A percentile compares a stretch with the other conserved stretches of the same genome.
phyloP scores from a whole-genome alignment of 2,113 vertebrate species.

The Eubucco bourcierii region DNA sequence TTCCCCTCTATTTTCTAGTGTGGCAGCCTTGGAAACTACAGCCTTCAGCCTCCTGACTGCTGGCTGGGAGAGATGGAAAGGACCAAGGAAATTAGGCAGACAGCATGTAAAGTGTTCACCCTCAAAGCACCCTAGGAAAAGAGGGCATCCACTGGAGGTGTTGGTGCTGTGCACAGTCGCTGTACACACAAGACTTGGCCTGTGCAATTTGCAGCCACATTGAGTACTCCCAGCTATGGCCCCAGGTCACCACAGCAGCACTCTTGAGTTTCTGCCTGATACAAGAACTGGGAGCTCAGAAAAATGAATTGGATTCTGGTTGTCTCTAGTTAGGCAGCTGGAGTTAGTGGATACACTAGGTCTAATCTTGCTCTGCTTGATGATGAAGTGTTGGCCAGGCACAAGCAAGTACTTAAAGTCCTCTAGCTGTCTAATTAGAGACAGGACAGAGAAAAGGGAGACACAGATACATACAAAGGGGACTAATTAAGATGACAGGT shows the following conservation, averaged over 20 bases:
- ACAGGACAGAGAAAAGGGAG: neutral
- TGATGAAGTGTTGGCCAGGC: neutral
- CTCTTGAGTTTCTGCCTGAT: neutral
- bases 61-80: neutral
- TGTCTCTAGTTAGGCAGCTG: neutral
- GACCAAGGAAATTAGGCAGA: neutral
- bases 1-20: neutral
- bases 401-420: neutral
- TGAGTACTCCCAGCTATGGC: neutral
- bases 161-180: neutral
- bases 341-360: neutral
- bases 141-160: neutral
- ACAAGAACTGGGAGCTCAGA: neutral
- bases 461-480: neutral
- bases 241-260: accelerated
- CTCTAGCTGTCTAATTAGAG: neutral
- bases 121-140: neutral
- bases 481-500: neutral
- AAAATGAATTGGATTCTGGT: neutral
- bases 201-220: neutral
- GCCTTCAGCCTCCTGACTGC: neutral
- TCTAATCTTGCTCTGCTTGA: neutral
- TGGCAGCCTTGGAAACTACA: neutral
- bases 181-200: neutral
- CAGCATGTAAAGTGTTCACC: accelerated